Percentiles rank a stretch among this genome's conserved stretches.
phyloP scores from a whole-genome alignment of 2,113 vertebrate species.

The Cyphomyrus plagiostoma region DNA sequence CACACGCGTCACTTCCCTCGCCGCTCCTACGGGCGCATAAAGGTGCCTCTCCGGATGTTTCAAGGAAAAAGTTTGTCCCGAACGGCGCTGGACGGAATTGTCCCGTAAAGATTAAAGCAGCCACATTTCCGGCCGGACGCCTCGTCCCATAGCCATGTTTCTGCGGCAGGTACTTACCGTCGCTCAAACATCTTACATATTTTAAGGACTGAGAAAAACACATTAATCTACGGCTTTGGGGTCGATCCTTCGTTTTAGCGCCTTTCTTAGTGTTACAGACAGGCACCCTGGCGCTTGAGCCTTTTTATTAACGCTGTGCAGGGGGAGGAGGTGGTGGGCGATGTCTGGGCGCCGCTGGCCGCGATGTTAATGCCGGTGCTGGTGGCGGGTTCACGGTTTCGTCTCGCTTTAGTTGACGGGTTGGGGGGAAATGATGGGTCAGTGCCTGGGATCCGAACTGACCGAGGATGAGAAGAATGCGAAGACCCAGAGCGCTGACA shows the following conservation, averaged over 20 bases:
- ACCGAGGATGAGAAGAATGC: constrained; percentile 54
- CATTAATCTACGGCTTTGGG: background rate
- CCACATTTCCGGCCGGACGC: background rate
- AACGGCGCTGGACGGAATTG: background rate
- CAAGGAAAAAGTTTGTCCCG: background rate
- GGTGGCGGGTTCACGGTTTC: background rate
- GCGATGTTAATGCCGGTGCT: background rate
- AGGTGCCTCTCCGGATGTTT: background rate
- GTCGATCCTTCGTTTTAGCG: background rate
- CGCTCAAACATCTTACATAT: background rate
- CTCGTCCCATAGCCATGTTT: background rate
- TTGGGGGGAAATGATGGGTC: constrained; percentile 33
- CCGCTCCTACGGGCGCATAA: background rate
- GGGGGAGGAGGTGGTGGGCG: background rate
- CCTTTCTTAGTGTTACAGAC: background rate
- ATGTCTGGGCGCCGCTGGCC: background rate
- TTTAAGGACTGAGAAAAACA: background rate
- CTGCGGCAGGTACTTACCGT: background rate
- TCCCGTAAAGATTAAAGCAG: background rate
- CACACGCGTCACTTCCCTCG: constrained; percentile 4
- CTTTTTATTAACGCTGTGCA: background rate
- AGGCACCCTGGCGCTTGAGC: background rate
- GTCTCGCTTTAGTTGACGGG: background rate
- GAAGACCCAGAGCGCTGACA: constrained; percentile 47
- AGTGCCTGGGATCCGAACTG: constrained; percentile 43